These are phyloP conservation scores for Actias luna DNA, from an alignment of 2,888 invertebrate genomes.

Conservation along the genomic window DNA sequence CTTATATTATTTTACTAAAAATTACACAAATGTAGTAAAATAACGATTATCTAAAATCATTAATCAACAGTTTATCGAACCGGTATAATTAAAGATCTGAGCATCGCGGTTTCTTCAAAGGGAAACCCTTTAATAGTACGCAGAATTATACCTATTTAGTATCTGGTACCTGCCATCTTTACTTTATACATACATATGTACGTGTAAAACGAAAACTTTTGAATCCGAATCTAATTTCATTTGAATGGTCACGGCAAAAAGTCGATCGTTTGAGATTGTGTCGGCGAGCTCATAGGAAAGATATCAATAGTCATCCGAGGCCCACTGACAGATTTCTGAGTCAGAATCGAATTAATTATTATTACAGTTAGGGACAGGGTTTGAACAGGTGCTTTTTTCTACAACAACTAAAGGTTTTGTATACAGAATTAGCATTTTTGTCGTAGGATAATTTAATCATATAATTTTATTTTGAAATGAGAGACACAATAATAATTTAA, in stretches of 20 bases:
- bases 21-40: neutral
- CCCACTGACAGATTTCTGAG: slow-evolving; percentile 48
- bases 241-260: slow-evolving; percentile 69
- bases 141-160: neutral
- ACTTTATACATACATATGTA: slow-evolving; percentile 20
- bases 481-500: slow-evolving; percentile 8
- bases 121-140: neutral
- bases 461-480: slow-evolving; percentile 13
- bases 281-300: slow-evolving; percentile 62
- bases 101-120: neutral
- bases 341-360: slow-evolving; percentile 68
- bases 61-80: neutral
- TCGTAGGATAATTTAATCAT: slow-evolving; percentile 7
- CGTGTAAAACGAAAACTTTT: slow-evolving; percentile 16
- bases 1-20: neutral
- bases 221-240: slow-evolving; percentile 73
- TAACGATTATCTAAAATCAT: neutral
- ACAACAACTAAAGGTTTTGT: slow-evolving; percentile 2
- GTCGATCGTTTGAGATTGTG: slow-evolving; percentile 65
- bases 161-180: slow-evolving; percentile 1
- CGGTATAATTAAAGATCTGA: neutral
- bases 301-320: slow-evolving; percentile 72
- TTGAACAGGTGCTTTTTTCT: slow-evolving; percentile 53
- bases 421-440: slow-evolving; percentile 1
- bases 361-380: slow-evolving; percentile 58